These are phyloP conservation scores for Magallana gigas DNA, from an alignment of 1,140 invertebrate genomes.

Conservation along the genomic window DNA sequence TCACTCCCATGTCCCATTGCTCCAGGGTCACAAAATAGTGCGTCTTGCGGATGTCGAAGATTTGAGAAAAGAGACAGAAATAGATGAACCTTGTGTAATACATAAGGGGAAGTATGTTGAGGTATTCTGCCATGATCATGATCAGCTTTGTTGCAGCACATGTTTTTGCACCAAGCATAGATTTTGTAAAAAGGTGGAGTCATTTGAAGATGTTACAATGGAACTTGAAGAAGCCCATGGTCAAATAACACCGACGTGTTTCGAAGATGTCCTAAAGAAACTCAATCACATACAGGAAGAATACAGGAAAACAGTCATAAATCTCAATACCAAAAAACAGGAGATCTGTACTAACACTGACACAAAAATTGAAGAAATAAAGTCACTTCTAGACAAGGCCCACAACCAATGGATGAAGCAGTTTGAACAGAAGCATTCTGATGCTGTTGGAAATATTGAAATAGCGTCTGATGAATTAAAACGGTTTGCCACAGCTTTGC, in stretches of 20 bases:
- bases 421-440: neutral
- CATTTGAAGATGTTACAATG: neutral
- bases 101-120: neutral
- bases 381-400: neutral
- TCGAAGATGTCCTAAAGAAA: neutral
- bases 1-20: neutral
- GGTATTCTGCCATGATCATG: slow-evolving; percentile 8
- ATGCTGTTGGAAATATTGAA: slow-evolving; percentile 4
- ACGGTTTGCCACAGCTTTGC: neutral
- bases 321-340: neutral
- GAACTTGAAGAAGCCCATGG: neutral
- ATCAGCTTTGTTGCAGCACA: slow-evolving; percentile 4
- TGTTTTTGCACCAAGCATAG: slow-evolving; percentile 23
- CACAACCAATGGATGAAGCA: neutral
- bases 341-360: neutral
- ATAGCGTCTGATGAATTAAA: neutral
- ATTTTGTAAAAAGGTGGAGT: neutral
- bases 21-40: neutral
- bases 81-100: neutral
- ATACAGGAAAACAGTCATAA: neutral
- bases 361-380: slow-evolving; percentile 12
- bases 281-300: neutral
- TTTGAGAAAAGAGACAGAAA: neutral
- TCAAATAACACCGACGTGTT: neutral
- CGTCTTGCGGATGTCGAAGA: neutral